A percentile compares a stretch with the other conserved stretches of the same genome.
phyloP scores from a whole-genome alignment of 2,888 invertebrate species.

The Sarcophaga subvicina region DNA sequence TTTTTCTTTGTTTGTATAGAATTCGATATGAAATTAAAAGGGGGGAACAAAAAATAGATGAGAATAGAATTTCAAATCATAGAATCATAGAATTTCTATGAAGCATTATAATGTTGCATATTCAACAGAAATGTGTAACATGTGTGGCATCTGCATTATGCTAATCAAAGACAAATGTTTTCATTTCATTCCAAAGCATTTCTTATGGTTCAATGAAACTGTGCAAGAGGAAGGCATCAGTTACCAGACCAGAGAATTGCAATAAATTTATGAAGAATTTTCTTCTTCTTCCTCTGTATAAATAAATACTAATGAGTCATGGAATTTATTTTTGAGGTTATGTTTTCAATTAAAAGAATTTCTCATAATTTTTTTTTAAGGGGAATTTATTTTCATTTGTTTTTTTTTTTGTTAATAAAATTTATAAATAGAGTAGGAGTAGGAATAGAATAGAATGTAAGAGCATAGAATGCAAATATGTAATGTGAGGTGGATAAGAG shows the following conservation, averaged over 20 bases:
- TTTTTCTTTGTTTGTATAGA: conserved; percentile 8
- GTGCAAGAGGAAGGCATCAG: too few relatives aligned
- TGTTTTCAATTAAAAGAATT: conserved; percentile 20
- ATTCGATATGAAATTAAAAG: not conserved
- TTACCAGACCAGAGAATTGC: too few relatives aligned
- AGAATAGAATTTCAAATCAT: not conserved
- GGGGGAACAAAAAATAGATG: not conserved
- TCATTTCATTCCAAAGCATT: not conserved
- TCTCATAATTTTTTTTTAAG: not conserved
- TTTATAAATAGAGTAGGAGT: not conserved
- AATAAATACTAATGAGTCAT: not conserved
- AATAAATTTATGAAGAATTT: not conserved
- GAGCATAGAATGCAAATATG: not conserved
- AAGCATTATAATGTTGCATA: not conserved
- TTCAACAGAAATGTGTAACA: not conserved
- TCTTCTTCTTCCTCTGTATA: too few relatives aligned
- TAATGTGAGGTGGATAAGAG: not conserved
- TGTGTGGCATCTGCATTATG: not conserved
- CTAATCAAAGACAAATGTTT: conserved; percentile 37
- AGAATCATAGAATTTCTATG: not conserved
- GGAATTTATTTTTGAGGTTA: not conserved
- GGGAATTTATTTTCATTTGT: not conserved
- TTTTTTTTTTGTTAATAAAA: not conserved
- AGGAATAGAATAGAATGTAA: too few relatives aligned
- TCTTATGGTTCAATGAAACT: not conserved